A percentile compares a stretch with the other conserved stretches of the same genome.
These are phyloP conservation scores for Ectropis crepuscularia DNA, from an alignment of 2,888 invertebrate genomes.

Conservation along the genomic window DNA sequence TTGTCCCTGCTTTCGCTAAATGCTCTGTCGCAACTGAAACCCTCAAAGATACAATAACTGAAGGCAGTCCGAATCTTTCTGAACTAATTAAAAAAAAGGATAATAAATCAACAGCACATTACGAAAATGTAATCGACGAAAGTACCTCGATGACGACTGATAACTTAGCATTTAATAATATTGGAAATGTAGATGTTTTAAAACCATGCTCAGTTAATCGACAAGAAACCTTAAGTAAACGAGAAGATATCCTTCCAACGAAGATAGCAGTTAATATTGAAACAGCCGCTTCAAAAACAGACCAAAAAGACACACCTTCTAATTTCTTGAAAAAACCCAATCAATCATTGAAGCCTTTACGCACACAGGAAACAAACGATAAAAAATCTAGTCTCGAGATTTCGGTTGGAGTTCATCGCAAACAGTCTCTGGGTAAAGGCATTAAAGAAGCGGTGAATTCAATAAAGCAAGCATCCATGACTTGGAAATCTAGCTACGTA, in stretches of 20 bases:
- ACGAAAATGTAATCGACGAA: neutral
- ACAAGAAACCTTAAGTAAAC: neutral
- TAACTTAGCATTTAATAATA: neutral
- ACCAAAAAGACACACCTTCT: no score
- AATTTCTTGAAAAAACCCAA: neutral
- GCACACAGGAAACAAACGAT: neutral
- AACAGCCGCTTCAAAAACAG: neutral
- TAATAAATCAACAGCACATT: neutral
- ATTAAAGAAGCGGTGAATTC: conserved; percentile 38
- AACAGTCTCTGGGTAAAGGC: conserved; percentile 27
- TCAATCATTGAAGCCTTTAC: neutral
- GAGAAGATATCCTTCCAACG: neutral
- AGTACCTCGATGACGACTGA: neutral
- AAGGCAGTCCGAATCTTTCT: no score
- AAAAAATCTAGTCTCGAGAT: neutral
- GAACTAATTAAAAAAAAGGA: conserved; percentile 8
- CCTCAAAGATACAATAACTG: neutral
- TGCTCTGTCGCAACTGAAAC: conserved; percentile 2
- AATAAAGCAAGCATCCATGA: conserved; percentile 31
- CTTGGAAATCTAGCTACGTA: conserved; percentile 33
- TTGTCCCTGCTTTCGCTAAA: conserved; percentile 7
- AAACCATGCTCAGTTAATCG: neutral
- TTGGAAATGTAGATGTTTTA: neutral
- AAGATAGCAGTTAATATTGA: neutral
- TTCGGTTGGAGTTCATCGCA: neutral